Evolutionary conservation across 2,888 invertebrate genomes (phyloP), one percentile per base, ranked within the genome.

Genomic region (Mongoloraphidia duomilia): DNA sequence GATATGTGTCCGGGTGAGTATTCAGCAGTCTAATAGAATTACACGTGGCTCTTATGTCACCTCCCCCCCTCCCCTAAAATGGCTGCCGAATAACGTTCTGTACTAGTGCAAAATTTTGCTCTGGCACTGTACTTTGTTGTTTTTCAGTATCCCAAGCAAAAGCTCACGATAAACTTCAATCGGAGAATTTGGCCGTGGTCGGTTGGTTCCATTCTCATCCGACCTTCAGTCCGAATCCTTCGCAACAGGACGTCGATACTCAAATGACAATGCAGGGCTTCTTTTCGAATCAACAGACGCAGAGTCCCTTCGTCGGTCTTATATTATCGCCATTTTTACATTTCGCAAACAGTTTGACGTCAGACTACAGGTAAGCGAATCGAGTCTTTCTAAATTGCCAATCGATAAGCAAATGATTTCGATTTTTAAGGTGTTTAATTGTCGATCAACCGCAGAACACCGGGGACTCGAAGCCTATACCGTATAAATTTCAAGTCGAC

Each of bases 121-220:
- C 17, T 4, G 26, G 26, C 6, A 26, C 3, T n/a, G n/a, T 6
- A 3, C 5, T 36, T 39, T 26, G 41, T 52, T 35, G 36, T 52
- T 46, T 55, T 57, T 13, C 57, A 73, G 73, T 80, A 14, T 77
- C 78, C 3, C 79, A 84, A 61, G 74, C 79, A 6, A 65, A 63
- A 52, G 81, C 82, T 3, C 76, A 77, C 47, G 77, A 77, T 55
- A 60, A 59, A 34, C 72, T 85, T 33, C 66, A 67, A 6, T 52
- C 59, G 10, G 61, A 61, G 13, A 75, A 75, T 3, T 61, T 67
- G 56, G 61, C 66, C 14, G 74, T 80, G 48, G 71, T 79, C 50
- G 84, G 82, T 26, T 85, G 86, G 86, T 84, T 83, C 66, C 85
- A 85, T 71, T 84, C 84, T 34, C 85, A 85, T 70, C 84, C 85